Base-by-base conservation (phyloP, 2,797 vertebrate genomes). In the Sphenodon punctatus region DNA sequence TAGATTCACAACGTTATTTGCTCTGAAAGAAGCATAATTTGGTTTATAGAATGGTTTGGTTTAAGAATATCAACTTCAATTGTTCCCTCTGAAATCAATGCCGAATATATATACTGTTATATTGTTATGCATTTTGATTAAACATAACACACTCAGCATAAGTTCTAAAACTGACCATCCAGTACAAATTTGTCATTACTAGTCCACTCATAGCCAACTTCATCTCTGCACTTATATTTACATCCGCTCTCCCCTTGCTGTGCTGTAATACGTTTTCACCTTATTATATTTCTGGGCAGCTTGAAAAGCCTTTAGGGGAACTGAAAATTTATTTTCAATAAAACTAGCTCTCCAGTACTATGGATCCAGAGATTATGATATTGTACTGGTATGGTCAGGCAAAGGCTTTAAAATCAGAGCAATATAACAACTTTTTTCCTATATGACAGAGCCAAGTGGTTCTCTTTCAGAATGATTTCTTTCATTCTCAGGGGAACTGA, bases 321-420 rank as follows among this genome's bases (percentile, higher is more conserved):
- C 20, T 56, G 78, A 79, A 75, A 27, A 42, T 73, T 39, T 56
- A 67, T 84, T 86, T 75, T 69, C 61, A 91, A 55, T 64, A 86
- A 78, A 75, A 30, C 42, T 20, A 58, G 2, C 9, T 43, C 67
- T 69, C 48, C 1, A 46, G 45, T 36, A 58, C 4, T 60, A 32
- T 41, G 42, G 20, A 27, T 71, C 58, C 20, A 13, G 32, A 39
- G 22, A 39, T 75, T 84, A 13, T 0, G 0, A 13, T 58, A 69
- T 12, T 59, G 5, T 45, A 74, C 13, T n/a, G 45, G 10, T 55
- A 49, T 43, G 13, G 43, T 8, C 23, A 90, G 22, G 17, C 23
- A 3, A 22, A 65, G 48, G 59, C 10, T 22, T 81, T 66, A 76
- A 71, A 81, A 75, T 25, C 55, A 19, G 51, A 88, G 25, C 22